phyloP scores from a whole-genome alignment of 2,888 invertebrate genomes.

The Microdon myrmicae region DNA sequence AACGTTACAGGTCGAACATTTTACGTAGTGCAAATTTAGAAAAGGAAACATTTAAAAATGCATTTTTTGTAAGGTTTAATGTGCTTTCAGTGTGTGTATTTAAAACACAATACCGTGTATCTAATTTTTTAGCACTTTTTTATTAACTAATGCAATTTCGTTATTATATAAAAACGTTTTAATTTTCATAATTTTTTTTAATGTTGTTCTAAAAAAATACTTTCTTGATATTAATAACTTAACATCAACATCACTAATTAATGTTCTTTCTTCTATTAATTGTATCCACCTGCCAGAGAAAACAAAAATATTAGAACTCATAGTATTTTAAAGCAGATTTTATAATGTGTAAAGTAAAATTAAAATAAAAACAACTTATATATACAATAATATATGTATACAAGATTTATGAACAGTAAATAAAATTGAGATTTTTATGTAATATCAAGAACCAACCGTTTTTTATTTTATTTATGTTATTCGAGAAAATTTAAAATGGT shows the following conservation, averaged over 20 bases:
- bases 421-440: conserved; percentile 44
- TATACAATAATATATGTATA: conserved; percentile 24
- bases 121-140: conserved; percentile 22
- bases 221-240: conserved; percentile 44
- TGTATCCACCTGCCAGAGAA: conserved; percentile 30
- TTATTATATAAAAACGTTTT: conserved; percentile 8
- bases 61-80: conserved; percentile 8
- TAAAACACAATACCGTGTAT: conserved; percentile 1
- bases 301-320: conserved; percentile 25
- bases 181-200: conserved; percentile 15
- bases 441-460: conserved; percentile 41
- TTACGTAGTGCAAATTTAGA: conserved; percentile 45
- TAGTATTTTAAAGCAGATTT: conserved; percentile 43
- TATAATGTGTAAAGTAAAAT: conserved; percentile 50
- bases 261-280: conserved; percentile 31
- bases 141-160: conserved; percentile 2
- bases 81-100: conserved; percentile 7
- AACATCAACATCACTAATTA: conserved; percentile 9
- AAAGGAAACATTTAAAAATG: conserved; percentile 15
- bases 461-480: too few species aligned
- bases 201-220: conserved; percentile 24
- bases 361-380: too few species aligned
- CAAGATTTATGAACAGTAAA: conserved; percentile 13
- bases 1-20: conserved; percentile 47
- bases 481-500: too few species aligned